Conservation (phyloP, 2,888 invertebrate genomes). For the Trichacis sp. region DNA sequence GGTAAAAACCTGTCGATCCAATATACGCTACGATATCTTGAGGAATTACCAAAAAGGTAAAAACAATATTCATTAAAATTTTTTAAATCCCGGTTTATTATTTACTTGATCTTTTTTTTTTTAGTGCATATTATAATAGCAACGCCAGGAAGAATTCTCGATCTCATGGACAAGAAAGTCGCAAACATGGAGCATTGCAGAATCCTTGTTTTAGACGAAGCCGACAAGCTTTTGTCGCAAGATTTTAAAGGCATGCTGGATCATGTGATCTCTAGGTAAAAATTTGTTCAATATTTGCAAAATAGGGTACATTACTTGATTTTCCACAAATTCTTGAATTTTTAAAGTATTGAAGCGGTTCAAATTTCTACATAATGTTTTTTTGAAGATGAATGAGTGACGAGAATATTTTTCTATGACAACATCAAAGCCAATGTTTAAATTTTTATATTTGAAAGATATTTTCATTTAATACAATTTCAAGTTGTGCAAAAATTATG, state of each 20-base stretch:
- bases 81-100: constrained; percentile 7
- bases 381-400: too few species aligned
- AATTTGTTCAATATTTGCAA: background rate
- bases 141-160: constrained; percentile 98
- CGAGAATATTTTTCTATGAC: too few species aligned
- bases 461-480: too few species aligned
- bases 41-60: constrained; percentile 97
- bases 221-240: constrained; percentile 98
- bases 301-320: too few species aligned
- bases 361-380: too few species aligned
- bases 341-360: too few species aligned
- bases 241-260: constrained; percentile 99
- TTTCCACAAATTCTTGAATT: too few species aligned
- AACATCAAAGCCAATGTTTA: too few species aligned
- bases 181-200: constrained; percentile 96
- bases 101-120: constrained; percentile 1
- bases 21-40: constrained; percentile 98
- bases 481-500: too few species aligned
- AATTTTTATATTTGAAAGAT: too few species aligned
- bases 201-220: constrained; percentile 98
- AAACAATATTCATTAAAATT: background rate
- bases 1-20: too few species aligned
- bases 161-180: constrained; percentile 97
- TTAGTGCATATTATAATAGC: constrained; percentile 98
- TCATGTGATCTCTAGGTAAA: constrained; percentile 86